These are phyloP conservation scores for Poecilia latipinna DNA, from an alignment of 2,113 vertebrate genomes.

Conservation along the genomic window DNA sequence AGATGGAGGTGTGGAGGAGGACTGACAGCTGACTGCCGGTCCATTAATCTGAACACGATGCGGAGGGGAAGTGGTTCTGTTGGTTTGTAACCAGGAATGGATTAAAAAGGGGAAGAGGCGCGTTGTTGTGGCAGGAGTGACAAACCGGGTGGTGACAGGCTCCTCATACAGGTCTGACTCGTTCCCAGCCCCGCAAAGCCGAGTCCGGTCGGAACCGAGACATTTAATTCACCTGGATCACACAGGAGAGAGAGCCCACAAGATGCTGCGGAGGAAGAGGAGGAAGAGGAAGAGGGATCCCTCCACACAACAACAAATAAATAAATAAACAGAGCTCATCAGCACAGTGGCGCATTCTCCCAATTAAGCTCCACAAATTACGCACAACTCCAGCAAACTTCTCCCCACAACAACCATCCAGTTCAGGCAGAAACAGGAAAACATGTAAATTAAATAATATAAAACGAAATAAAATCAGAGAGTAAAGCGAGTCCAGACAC, in stretches of 20 bases:
- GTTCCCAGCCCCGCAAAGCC: neutral
- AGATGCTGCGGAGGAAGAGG: neutral
- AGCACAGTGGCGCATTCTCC: neutral
- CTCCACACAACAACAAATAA: neutral
- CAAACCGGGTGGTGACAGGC: neutral
- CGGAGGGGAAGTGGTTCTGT: constrained; percentile 39
- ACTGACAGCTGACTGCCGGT: too few relatives aligned
- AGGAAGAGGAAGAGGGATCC: neutral
- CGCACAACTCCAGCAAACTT: neutral
- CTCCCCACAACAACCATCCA: neutral
- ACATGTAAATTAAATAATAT: neutral
- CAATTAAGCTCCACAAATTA: neutral
- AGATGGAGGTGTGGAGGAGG: neutral
- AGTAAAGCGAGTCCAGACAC: too few relatives aligned
- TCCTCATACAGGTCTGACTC: constrained; percentile 30
- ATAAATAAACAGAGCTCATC: neutral
- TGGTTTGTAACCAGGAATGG: neutral
- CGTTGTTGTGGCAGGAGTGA: neutral
- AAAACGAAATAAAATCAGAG: too few relatives aligned
- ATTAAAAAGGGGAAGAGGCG: constrained; percentile 8
- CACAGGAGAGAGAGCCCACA: neutral
- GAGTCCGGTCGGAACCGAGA: too few relatives aligned
- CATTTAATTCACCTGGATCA: too few relatives aligned
- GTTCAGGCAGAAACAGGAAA: neutral
- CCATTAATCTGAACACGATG: neutral